Evolutionary conservation across 1,140 invertebrate genomes (phyloP).

Genomic region (Hydropsyche tenuis): DNA sequence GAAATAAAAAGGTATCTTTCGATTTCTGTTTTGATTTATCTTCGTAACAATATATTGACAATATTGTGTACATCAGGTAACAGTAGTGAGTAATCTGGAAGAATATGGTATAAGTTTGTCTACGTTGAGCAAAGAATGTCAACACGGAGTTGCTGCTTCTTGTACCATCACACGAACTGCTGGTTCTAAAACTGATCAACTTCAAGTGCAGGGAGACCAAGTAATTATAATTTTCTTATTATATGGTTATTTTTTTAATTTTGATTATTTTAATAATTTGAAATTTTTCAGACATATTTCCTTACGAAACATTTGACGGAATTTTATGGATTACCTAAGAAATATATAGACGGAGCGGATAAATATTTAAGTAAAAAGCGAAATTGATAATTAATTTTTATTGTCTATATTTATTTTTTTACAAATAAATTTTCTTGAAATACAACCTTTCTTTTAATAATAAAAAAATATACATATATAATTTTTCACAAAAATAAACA

Average conservation of each 20-base stretch:
- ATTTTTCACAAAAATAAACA: too few relatives aligned
- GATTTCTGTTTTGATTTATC: neutral
- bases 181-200: conserved; percentile 77
- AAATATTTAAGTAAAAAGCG: conserved; percentile 62
- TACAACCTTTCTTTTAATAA: too few relatives aligned
- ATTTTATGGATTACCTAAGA: conserved; percentile 61
- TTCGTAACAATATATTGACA: neutral
- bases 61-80: conserved; percentile 67
- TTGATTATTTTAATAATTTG: neutral
- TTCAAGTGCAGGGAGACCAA: conserved; percentile 92
- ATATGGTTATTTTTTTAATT: conserved; percentile 3
- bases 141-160: conserved; percentile 84
- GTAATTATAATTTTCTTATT: conserved; percentile 56
- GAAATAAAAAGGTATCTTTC: conserved; percentile 83
- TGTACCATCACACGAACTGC: conserved; percentile 79
- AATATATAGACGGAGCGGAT: conserved; percentile 61
- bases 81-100: conserved; percentile 86
- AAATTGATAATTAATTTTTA: conserved; percentile 14
- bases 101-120: conserved; percentile 80
- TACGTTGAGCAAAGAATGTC: conserved; percentile 82
- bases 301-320: conserved; percentile 60
- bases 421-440: too few relatives aligned
- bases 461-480: too few relatives aligned
- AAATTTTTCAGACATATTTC: conserved; percentile 57
- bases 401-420: neutral